phyloP scores from a whole-genome alignment of 2,888 invertebrate species.

The Zaprionus bogoriensis region DNA sequence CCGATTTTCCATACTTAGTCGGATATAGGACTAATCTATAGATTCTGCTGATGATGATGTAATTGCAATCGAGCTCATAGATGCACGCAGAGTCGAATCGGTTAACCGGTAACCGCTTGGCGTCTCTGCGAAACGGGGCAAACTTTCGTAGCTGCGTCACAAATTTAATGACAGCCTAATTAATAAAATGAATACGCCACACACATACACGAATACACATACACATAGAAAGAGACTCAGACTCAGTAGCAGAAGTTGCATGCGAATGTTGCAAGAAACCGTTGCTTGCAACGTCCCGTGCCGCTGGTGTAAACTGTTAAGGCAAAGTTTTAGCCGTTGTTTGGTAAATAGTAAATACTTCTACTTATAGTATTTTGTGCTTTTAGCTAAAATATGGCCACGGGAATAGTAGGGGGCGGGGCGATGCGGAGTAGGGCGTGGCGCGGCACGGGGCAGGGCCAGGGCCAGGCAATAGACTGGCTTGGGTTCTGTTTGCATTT shows the following conservation, averaged over 20 bases:
- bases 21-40: too few relatives aligned
- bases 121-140: neutral
- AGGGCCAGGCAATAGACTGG: neutral
- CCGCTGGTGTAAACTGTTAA: constrained; percentile 35
- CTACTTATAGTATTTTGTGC: constrained; percentile 26
- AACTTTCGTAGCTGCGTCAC: constrained; percentile 3
- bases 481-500: constrained; percentile 56
- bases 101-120: neutral
- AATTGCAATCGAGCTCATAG: too few relatives aligned
- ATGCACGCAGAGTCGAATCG: neutral
- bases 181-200: constrained; percentile 63
- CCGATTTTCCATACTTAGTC: too few relatives aligned
- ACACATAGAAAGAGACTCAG: neutral
- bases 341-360: constrained; percentile 41
- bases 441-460: neutral
- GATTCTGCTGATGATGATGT: too few relatives aligned
- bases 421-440: too few relatives aligned
- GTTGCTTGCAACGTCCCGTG: constrained; percentile 24
- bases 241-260: neutral
- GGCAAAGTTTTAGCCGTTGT: constrained; percentile 40
- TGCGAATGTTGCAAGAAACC: neutral
- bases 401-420: constrained; percentile 10
- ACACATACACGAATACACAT: constrained; percentile 7
- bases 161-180: constrained; percentile 80
- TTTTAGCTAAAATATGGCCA: constrained; percentile 56